Evolutionary conservation across 2,113 vertebrate species (phyloP).

Genomic region (Prunella fulvescens): DNA sequence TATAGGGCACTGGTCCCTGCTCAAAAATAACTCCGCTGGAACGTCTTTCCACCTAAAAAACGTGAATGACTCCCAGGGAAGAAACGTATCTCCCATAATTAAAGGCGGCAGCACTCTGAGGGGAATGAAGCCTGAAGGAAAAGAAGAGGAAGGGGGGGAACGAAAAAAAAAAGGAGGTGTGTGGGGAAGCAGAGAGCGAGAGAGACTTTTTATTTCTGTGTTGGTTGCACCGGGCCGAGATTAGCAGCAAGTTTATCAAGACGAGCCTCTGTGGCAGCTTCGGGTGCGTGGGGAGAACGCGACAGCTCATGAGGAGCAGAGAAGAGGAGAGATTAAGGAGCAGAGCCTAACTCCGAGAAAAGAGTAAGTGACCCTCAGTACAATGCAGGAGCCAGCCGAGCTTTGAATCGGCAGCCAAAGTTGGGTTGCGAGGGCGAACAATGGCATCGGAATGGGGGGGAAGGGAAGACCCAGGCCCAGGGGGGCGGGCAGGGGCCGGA

Average conservation of each 20-base stretch:
- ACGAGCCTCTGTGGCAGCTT: constrained; percentile 66
- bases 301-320: not conserved
- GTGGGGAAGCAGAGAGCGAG: constrained; percentile 72
- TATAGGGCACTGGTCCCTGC: constrained; percentile 76
- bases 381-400: constrained; percentile 1
- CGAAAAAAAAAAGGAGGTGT: not conserved
- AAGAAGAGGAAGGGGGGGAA: accelerated
- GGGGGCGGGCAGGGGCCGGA: too few species aligned
- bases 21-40: constrained; percentile 71
- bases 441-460: not conserved
- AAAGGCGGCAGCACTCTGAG: constrained; percentile 74
- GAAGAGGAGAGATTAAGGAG: constrained; percentile 13
- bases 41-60: constrained; percentile 56
- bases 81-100: constrained; percentile 77
- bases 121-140: constrained; percentile 68
- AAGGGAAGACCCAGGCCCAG: not conserved
- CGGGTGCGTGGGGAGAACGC: constrained; percentile 22
- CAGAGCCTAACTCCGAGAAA: not conserved
- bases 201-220: constrained; percentile 66
- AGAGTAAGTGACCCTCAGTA: constrained; percentile 46
- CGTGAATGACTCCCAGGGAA: constrained; percentile 72
- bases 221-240: constrained; percentile 70
- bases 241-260: constrained; percentile 79
- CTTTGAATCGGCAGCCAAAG: not conserved
- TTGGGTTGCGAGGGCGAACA: not conserved